Conservation (phyloP, 1,140 invertebrate species). For the Anastatus disparis region DNA sequence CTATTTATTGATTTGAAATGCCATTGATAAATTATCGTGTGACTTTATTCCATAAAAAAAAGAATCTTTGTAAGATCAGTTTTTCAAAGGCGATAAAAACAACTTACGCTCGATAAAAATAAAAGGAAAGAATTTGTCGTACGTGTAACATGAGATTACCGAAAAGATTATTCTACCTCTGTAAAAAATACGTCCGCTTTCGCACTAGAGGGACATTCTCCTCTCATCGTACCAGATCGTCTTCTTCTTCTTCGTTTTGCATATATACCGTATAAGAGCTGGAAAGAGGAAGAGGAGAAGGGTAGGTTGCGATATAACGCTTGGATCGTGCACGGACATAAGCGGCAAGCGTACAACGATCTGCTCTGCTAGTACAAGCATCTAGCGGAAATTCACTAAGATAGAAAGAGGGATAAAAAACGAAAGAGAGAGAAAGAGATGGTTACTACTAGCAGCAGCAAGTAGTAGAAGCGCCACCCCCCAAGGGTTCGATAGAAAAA, state of each 20-base stretch:
- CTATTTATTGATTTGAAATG: too few relatives aligned
- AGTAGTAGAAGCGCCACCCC: background rate
- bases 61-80: too few relatives aligned
- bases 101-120: too few relatives aligned
- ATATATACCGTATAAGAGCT: background rate
- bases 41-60: too few relatives aligned
- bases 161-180: background rate
- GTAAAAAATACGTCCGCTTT: background rate
- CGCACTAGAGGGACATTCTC: background rate
- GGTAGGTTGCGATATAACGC: conserved; percentile 3
- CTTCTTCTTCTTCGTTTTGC: background rate
- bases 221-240: background rate
- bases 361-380: background rate
- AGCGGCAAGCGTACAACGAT: background rate
- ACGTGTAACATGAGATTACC: too few relatives aligned
- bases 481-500: conserved; percentile 29
- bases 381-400: too few relatives aligned
- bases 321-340: conserved; percentile 11
- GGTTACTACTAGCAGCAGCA: background rate
- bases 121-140: too few relatives aligned
- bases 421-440: background rate
- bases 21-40: too few relatives aligned
- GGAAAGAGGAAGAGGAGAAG: too few relatives aligned
- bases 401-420: too few relatives aligned
- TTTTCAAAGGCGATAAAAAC: too few relatives aligned